Percentiles rank a stretch among this genome's conserved stretches.
Conservation (phyloP, 35 echinoderm and acorn worm genomes). For the Hemicentrotus pulcherrimus region DNA sequence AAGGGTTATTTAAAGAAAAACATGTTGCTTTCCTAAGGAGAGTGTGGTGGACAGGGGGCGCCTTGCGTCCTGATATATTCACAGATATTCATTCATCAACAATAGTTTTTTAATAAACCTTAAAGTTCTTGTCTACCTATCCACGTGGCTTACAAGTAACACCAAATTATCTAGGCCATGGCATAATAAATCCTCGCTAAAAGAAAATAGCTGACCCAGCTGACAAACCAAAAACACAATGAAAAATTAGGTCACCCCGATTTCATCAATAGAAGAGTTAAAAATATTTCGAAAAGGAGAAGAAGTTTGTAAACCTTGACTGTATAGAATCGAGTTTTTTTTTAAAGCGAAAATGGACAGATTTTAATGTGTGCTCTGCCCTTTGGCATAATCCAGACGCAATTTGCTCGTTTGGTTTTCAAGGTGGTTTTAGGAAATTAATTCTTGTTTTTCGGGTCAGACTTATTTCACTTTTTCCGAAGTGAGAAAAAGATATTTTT, state of each 20-base stretch:
- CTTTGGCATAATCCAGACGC: neutral
- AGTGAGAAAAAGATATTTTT: too few relatives aligned
- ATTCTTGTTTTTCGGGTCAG: neutral
- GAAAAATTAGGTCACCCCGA: conserved; percentile 20
- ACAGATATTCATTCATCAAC: neutral
- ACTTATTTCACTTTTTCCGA: too few relatives aligned
- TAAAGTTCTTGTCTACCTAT: neutral
- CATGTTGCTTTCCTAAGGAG: too few relatives aligned
- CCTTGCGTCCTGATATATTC: too few relatives aligned
- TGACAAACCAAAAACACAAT: neutral
- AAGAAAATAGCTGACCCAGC: conserved; percentile 43
- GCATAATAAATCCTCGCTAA: neutral
- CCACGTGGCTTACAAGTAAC: neutral
- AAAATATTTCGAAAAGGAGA: neutral
- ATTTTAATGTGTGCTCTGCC: neutral
- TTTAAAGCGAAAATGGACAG: neutral
- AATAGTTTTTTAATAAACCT: neutral
- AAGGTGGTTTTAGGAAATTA: neutral
- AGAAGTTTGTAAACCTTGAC: neutral
- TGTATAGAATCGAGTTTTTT: too few relatives aligned
- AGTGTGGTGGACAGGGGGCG: too few relatives aligned
- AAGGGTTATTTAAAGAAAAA: too few relatives aligned
- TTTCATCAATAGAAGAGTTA: conserved; percentile 11
- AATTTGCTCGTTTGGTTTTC: neutral
- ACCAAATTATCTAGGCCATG: neutral